Percentiles rank a stretch among this genome's conserved stretches.
phyloP scores from a whole-genome alignment of 2,888 invertebrate genomes.

The Dynastes grantii region DNA sequence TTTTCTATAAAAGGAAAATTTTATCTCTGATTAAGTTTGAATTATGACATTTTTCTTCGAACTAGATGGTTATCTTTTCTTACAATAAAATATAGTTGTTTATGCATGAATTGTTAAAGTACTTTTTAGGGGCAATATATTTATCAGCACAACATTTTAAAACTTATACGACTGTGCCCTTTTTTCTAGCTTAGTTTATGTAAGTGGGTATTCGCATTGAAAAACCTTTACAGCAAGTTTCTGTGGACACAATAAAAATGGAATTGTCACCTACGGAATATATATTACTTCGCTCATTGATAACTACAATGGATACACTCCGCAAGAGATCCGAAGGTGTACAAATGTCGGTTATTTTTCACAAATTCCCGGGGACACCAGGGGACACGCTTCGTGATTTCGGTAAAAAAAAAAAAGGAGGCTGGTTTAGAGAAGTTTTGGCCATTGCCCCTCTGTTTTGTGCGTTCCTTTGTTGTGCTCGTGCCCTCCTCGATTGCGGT shows the following conservation, averaged over 20 bases:
- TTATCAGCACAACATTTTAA: too few relatives aligned
- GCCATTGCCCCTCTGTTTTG: constrained; percentile 55
- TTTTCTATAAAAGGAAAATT: too few relatives aligned
- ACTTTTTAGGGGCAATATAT: too few relatives aligned
- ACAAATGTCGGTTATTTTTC: constrained; percentile 63
- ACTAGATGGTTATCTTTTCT: too few relatives aligned
- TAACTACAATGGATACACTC: constrained; percentile 34
- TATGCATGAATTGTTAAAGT: too few relatives aligned
- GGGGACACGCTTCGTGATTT: constrained; percentile 61
- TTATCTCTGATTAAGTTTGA: too few relatives aligned
- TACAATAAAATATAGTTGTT: too few relatives aligned
- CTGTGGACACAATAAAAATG: constrained; percentile 46
- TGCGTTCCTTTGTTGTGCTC: constrained; percentile 61
- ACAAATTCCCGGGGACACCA: constrained; percentile 61
- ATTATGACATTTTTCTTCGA: too few relatives aligned
- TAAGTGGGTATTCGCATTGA: neutral
- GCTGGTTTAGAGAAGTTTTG: constrained; percentile 37
- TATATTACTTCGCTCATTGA: constrained; percentile 43
- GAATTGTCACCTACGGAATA: constrained; percentile 48
- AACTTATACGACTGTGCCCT: too few relatives aligned
- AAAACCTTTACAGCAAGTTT: constrained; percentile 19
- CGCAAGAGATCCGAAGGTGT: constrained; percentile 52
- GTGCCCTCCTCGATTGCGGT: constrained; percentile 61
- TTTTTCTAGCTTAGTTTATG: too few relatives aligned
- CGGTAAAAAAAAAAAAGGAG: too few relatives aligned